Evolutionary conservation across 2,113 vertebrate genomes (phyloP), one percentile per base, ranked within the genome.

Genomic region (Mirza zaza): DNA sequence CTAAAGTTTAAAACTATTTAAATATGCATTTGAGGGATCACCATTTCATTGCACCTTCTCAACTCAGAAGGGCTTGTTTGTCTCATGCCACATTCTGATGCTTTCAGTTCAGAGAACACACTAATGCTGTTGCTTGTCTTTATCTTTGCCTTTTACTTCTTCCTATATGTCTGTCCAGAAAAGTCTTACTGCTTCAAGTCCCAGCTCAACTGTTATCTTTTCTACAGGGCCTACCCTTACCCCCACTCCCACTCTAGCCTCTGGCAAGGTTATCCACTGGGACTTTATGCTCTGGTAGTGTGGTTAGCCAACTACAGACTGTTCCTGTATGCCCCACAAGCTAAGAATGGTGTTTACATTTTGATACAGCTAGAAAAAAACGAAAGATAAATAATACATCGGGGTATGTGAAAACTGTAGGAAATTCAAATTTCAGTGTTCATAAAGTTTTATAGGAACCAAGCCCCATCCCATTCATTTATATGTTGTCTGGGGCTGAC

Each of bases 41-140:
- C 45, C 48, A 82, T 77, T 32, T 65, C 32, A 57, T 75, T 71
- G 42, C 36, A 11, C 9, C 21, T 92, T 85, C 77, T 85, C 25
- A 9, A 34, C 11, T 20, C 42, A 42, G 48, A 91, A 52, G 14
- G 39, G 2, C n/a, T 91, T 71, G 6, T 23, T 92, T 86, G 93
- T 71, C 12, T 81, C 18, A 57, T 23, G 55, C 15, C 71, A 75
- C 18, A 70, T 12, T 52, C 25, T 18, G 57, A 79, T 3, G 15
- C 15, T 94, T 96, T 90, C 55, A 82, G 36, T 95, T 96, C 23
- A 61, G 71, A 85, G 61, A 93, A 81, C 20, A 84, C 9, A 36
- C 2, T 48, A 55, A 79, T 67, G 39, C 13, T 94, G 34, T 45
- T 70, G n/a, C 21, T 86, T 83, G 75, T 45, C 67, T 82, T 10